Evolutionary conservation across 2,888 invertebrate species (phyloP).

Genomic region (Torymus aiolomorphi): DNA sequence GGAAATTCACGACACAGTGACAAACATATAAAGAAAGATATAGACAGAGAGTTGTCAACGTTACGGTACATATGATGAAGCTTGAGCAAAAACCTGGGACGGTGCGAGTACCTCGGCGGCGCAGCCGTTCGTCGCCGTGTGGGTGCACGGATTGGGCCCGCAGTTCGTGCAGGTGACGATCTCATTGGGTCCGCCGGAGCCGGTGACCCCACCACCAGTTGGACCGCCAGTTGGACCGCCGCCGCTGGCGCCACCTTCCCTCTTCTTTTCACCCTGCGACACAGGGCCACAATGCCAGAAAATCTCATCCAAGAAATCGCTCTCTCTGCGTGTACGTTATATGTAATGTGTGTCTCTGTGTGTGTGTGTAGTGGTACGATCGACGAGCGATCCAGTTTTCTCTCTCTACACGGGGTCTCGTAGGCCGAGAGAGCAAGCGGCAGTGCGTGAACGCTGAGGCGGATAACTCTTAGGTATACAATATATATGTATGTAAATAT

Average conservation of each 20-base stretch:
- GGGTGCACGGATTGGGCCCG: slow-evolving; percentile 89
- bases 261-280: slow-evolving; percentile 89
- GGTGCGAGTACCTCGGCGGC: slow-evolving; percentile 84
- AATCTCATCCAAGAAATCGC: slow-evolving; percentile 62
- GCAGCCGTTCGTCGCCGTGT: slow-evolving; percentile 91
- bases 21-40: too few species aligned
- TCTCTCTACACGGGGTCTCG: background rate
- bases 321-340: too few species aligned
- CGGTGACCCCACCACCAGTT: slow-evolving; percentile 79
- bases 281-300: too few species aligned
- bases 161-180: slow-evolving; percentile 90
- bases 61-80: slow-evolving; percentile 19
- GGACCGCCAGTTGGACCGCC: slow-evolving; percentile 84
- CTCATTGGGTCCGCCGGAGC: slow-evolving; percentile 82
- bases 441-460: slow-evolving; percentile 15
- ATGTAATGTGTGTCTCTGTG: too few species aligned
- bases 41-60: background rate
- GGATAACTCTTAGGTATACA: too few species aligned
- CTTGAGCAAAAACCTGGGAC: slow-evolving; percentile 25
- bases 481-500: too few species aligned
- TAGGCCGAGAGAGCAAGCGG: slow-evolving; percentile 50
- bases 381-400: slow-evolving; percentile 67
- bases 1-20: too few species aligned
- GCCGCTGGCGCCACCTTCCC: slow-evolving; percentile 80
- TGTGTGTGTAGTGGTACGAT: background rate